Base-by-base conservation (phyloP, 2,888 invertebrate species). In the Scaptomyza parva region DNA sequence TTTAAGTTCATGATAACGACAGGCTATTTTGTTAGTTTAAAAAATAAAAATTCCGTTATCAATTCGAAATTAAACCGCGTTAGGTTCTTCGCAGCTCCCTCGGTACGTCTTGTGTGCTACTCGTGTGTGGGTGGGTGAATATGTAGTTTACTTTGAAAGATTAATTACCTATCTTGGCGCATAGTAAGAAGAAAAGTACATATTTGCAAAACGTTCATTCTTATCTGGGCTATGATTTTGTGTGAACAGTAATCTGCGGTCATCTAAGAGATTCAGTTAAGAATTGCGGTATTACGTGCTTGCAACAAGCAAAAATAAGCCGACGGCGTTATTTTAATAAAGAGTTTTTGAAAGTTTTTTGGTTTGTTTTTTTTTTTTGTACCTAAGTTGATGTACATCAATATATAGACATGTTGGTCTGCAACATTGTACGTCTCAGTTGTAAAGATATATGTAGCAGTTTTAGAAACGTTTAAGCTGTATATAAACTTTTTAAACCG, bases 211-310 rank as follows among this genome's bases (percentile, higher is more conserved):
- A 61, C 69, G 75, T 72, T 77, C 53, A 69, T 59, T 78, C 62
- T 85, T 86, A 86, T 82, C 82, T 83, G 44, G 55, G 57, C 61
- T 72, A 70, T 86, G 80, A 76, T 67, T 78, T 83, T 77, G 70
- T 78, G 68, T 78, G 78, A 76, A 70, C 81, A 76, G 75, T 77
- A 76, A 81, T 77, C 82, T 81, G 66, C 66, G 76, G 70, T 69
- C 82, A 81, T 78, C 85, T 86, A 61, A 70, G 60, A 73, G 78
- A 70, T 86, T 83, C 78, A 70, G 86, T 79, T 76, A 48, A 48
- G 17, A 62, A 64, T 70, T 69, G 76, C 74, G 62, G 69, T 74
- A 57, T 76, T 76, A 75, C 72, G 54, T 61, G 61, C 51, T 57
- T 61, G 65, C 59, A 67, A 50, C 62, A 45, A 17, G 58, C 17